Evolutionary conservation across 2,113 vertebrate species (phyloP).

Genomic region (Gavialis gangeticus): DNA sequence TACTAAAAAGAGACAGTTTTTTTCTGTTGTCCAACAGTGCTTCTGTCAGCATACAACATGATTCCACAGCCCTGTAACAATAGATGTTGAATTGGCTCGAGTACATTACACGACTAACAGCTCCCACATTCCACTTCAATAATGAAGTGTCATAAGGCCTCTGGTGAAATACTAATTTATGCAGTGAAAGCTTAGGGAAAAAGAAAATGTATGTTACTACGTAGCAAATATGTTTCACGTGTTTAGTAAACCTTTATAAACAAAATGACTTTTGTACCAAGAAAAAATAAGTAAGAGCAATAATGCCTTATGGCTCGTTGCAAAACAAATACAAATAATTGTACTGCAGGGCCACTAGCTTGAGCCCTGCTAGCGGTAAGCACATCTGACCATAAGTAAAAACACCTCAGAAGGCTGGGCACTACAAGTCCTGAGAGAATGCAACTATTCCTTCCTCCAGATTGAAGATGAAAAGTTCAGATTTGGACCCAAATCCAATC

Average conservation of each 20-base stretch:
- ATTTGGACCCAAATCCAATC: not conserved
- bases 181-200: conserved; percentile 39
- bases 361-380: no score
- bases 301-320: not conserved
- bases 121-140: conserved; percentile 2
- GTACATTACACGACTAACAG: conserved; percentile 34
- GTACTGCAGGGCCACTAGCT: fast-evolving
- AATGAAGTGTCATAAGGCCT: conserved; percentile 34
- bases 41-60: not conserved
- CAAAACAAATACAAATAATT: fast-evolving
- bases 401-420: not conserved
- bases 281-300: not conserved
- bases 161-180: conserved; percentile 60
- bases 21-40: not conserved
- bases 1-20: not conserved
- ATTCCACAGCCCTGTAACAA: conserved; percentile 16
- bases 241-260: conserved; percentile 66
- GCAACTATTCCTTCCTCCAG: not conserved
- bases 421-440: not conserved
- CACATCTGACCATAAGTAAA: not conserved
- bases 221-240: conserved; percentile 54
- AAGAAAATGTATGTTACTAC: conserved; percentile 47
- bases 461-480: not conserved
- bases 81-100: conserved; percentile 11
- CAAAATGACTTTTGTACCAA: not conserved